Base-by-base conservation (phyloP, 2,797 vertebrate species). In the Etheostoma nigrum region DNA sequence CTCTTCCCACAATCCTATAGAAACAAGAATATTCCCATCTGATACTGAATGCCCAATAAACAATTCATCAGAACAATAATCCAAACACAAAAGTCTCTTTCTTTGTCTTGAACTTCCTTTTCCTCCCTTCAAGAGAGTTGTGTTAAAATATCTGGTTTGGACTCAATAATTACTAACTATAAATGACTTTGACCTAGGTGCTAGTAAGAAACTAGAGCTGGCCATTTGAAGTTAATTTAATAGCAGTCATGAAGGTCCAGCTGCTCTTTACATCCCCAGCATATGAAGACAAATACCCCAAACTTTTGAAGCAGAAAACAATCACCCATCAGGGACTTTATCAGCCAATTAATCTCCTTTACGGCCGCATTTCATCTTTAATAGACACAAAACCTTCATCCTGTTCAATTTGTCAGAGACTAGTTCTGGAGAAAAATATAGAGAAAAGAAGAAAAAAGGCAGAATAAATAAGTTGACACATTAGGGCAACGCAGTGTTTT, bases 251-350 rank as follows among this genome's bases (percentile, higher is more conserved):
- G 54, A 82, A 74, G 75, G 79, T 75, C 65, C 67, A 64, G 69
- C 65, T 69, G 76, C 69, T 89, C 57, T 52, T 75, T 88, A 88
- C 61, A 82, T 81, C 65, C 67, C 6, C 67, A 63, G 58, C 73
- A 71, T 76, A 88, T 75, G 72, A 85, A 89, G 88, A 92, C 72
- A 73, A 87, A 90, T 78, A 76, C 86, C 79, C 51, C 47, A 83
- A 89, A 91, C 78, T 80, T 82, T 86, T 90, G 87, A 93, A 85
- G 79, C 76, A 80, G 70, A 82, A 87, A 89, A 92, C 83, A 91
- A 91, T 90, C 77, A 79, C 66, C 74, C 86, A 84, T 65, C 57
- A 21, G 67, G 66, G 85, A 33, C 69, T 82, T 87, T 75, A 89
- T 89, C 87, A 76, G 69, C 52, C 76, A 86, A 85, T 91, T 83